phyloP scores from a whole-genome alignment of 2,113 vertebrate genomes.

The Pelodiscus sinensis region DNA sequence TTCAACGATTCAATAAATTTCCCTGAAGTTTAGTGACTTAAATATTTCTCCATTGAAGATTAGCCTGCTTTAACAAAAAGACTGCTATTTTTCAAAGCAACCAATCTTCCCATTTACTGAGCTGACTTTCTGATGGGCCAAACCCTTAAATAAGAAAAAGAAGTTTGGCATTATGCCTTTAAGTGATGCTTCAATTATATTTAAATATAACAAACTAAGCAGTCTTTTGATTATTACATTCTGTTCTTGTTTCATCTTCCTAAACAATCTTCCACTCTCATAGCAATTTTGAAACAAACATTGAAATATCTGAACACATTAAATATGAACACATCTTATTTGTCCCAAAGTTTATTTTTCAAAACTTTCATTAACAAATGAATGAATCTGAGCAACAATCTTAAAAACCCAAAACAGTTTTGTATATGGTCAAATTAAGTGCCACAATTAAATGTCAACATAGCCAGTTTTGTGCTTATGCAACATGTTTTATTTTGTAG shows the following conservation, averaged over 20 bases:
- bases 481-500: slow-evolving; percentile 1
- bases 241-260: no score
- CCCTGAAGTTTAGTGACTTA: background rate
- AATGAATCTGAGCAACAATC: slow-evolving; percentile 50
- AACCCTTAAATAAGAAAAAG: background rate
- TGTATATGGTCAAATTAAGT: slow-evolving; percentile 47
- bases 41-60: background rate
- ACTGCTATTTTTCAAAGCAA: background rate
- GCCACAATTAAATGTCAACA: slow-evolving; percentile 48
- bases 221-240: background rate
- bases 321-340: background rate
- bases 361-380: slow-evolving; percentile 69
- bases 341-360: slow-evolving; percentile 72
- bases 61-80: background rate
- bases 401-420: slow-evolving; percentile 38
- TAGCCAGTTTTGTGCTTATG: slow-evolving; percentile 57
- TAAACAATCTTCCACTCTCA: background rate
- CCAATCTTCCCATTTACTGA: background rate
- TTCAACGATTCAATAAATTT: background rate
- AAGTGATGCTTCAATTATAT: background rate
- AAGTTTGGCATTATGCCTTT: no score
- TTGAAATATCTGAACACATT: background rate
- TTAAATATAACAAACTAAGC: background rate
- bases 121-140: background rate
- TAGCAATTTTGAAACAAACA: background rate